Percentiles rank a stretch among this genome's conserved stretches.
phyloP scores from a whole-genome alignment of 2,113 vertebrate species.

The Corynorhinus townsendii region DNA sequence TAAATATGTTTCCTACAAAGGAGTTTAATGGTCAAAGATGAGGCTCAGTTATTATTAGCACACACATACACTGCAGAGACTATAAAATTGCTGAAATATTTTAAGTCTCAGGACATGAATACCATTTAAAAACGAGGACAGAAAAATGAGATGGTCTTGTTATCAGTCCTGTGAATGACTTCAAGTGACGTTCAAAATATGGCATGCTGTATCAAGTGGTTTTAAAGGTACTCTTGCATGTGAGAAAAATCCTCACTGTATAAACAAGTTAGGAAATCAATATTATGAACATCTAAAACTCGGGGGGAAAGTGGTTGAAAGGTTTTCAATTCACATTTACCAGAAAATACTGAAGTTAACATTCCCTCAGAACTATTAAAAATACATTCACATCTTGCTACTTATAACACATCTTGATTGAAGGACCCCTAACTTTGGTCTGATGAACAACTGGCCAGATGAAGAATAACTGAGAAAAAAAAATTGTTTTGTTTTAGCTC shows the following conservation, averaged over 20 bases:
- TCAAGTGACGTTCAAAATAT: constrained; percentile 24
- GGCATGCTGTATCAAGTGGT: not conserved
- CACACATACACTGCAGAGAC: not conserved
- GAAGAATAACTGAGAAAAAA: not conserved
- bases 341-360: constrained; percentile 9
- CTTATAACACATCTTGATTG: not conserved
- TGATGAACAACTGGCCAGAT: not conserved
- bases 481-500: not conserved
- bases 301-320: not conserved
- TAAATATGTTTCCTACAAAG: not conserved
- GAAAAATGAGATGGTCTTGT: not conserved
- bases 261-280: constrained; percentile 20
- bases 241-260: not conserved
- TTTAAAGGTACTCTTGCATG: not conserved
- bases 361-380: not conserved
- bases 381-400: not conserved
- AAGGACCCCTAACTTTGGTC: not conserved
- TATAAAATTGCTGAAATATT: constrained; percentile 10
- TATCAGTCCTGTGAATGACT: not conserved
- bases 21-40: not conserved
- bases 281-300: constrained; percentile 29
- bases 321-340: constrained; percentile 42
- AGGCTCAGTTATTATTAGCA: not conserved
- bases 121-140: not conserved
- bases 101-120: constrained; percentile 25